phyloP scores from a whole-genome alignment of 2,888 invertebrate genomes.

The Sesamia inferens region DNA sequence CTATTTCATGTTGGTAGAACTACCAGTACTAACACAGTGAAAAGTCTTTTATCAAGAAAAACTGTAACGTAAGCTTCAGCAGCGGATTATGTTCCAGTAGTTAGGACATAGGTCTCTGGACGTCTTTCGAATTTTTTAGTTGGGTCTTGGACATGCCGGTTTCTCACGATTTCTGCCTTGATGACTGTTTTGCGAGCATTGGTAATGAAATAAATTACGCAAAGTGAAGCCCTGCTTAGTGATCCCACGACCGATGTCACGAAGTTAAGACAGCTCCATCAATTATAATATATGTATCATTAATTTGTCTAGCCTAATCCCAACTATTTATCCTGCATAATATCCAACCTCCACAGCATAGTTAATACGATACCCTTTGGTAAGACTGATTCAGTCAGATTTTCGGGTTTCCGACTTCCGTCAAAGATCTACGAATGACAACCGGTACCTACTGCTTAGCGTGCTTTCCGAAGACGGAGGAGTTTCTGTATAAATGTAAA shows the following conservation, averaged over 20 bases:
- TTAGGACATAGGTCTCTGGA: neutral
- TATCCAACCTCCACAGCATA: too few relatives aligned
- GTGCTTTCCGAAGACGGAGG: too few relatives aligned
- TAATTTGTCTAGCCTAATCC: too few relatives aligned
- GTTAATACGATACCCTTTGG: too few relatives aligned
- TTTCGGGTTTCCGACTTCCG: too few relatives aligned
- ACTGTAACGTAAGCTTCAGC: neutral
- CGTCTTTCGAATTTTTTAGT: neutral
- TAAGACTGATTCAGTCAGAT: too few relatives aligned
- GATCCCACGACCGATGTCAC: neutral
- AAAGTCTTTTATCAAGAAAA: neutral
- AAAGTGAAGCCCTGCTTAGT: neutral
- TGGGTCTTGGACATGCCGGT: neutral
- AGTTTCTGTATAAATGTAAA: too few relatives aligned
- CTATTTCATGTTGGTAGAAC: constrained; percentile 7
- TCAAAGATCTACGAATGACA: too few relatives aligned
- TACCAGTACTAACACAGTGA: neutral
- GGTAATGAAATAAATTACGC: neutral
- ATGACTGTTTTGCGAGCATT: too few relatives aligned
- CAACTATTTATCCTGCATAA: too few relatives aligned
- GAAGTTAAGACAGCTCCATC: neutral
- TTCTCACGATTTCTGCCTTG: neutral
- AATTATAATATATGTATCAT: neutral
- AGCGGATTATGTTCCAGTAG: neutral
- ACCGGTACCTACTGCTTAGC: too few relatives aligned